Evolutionary conservation across 2,113 vertebrate species (phyloP), one percentile per base, ranked within the genome.

Genomic region (Takifugu flavidus): DNA sequence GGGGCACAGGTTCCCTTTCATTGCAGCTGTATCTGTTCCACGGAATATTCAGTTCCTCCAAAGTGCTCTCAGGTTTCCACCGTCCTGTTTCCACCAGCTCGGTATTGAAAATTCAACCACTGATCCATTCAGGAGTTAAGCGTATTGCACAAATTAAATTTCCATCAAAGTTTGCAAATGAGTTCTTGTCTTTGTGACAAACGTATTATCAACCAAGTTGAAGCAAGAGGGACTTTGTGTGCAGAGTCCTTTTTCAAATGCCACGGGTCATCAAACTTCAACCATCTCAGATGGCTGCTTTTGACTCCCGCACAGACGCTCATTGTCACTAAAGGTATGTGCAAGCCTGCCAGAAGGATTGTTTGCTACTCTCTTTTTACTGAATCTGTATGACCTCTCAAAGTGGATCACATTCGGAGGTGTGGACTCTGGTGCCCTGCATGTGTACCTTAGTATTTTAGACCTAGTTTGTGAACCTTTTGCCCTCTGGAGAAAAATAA

Each of bases 1-100:
- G 56, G 78, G 84, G 15, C 84, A 79, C 59, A 15, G 29, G 26
- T 31, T 67, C 42, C 49, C 65, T 53, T 65, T 68, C n/a, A 3
- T 56, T 74, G 77, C 54, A 79, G 83, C 71, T 62, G 59, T 73
- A 86, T 80, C 80, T 13, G 0, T 51, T 61, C 31, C 3, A 34
- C 51, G 65, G 55, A 56, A 78, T 82, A 79, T 79, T 82, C 34
- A 44, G 67, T 84, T 80, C 76, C 85, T 82, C 14, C 43, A 52
- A 79, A 64, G 58, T 56, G 45, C 57, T 82, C 82, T 86, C 77
- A 53, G 64, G 52, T 83, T 46, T 72, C 79, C 60, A 42, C 50
- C 65, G 62, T 74, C 27, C 72, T 62, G 25, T 63, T 75, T 60
- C 49, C 67, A 46, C 31, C 42, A 59, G 49, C 73, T 79, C 70